Evolutionary conservation across 2,113 vertebrate species (phyloP).

Genomic region (Cottus gobio): DNA sequence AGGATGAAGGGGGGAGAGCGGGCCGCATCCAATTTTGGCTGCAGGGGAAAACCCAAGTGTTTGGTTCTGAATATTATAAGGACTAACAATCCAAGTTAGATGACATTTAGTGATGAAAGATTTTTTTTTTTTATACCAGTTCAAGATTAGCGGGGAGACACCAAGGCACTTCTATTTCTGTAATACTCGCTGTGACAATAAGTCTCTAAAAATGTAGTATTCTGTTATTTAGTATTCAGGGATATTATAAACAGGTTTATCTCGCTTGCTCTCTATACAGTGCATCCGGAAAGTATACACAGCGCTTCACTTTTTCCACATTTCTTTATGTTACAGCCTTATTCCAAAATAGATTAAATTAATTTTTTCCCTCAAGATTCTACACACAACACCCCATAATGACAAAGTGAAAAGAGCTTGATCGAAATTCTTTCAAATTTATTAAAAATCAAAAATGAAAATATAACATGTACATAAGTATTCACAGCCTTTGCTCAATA

Average conservation of each 20-base stretch:
- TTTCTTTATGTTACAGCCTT: too few species aligned
- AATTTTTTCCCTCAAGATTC: too few species aligned
- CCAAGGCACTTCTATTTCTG: not conserved
- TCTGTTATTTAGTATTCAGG: not conserved
- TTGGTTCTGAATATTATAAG: slow-evolving; percentile 39
- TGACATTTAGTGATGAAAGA: slow-evolving; percentile 23
- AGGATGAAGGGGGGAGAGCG: slow-evolving; percentile 20
- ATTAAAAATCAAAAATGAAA: too few species aligned
- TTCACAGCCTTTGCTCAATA: too few species aligned
- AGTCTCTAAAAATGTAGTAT: not conserved
- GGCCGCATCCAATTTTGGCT: slow-evolving; percentile 39
- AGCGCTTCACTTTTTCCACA: too few species aligned
- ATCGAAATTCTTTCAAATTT: too few species aligned
- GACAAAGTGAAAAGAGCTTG: too few species aligned
- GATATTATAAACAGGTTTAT: not conserved
- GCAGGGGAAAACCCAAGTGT: slow-evolving; percentile 19
- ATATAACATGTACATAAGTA: too few species aligned
- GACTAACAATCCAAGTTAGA: slow-evolving; percentile 35
- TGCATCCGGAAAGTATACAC: too few species aligned
- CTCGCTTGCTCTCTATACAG: too few species aligned
- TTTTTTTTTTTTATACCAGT: slow-evolving; percentile 17
- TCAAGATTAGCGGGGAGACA: not conserved
- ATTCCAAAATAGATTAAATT: too few species aligned
- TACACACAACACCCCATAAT: too few species aligned
- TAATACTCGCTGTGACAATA: not conserved